Conservation (phyloP, 2,113 vertebrate genomes). For the Cichladusa arquata region DNA sequence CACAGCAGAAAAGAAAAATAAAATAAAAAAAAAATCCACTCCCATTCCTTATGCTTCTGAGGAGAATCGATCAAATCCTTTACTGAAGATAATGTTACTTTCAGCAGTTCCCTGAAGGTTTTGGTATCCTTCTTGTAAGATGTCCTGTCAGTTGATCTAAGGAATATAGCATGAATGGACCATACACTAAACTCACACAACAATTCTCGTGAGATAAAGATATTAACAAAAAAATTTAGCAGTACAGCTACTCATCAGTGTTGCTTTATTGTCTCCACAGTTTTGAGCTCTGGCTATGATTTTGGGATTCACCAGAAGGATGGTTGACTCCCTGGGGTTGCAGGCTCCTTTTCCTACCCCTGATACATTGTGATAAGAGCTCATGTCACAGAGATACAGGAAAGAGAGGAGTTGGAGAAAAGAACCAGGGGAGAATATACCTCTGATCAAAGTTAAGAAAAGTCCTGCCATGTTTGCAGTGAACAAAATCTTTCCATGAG, state of each 20-base stretch:
- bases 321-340: background rate
- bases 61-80: background rate
- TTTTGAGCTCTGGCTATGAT: background rate
- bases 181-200: background rate
- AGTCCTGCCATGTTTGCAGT: background rate
- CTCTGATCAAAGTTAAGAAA: background rate
- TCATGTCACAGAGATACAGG: background rate
- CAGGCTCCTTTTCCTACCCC: background rate
- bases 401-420: background rate
- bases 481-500: background rate
- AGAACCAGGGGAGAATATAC: background rate
- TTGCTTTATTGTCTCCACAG: background rate
- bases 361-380: accelerated
- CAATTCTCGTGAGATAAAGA: background rate
- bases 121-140: background rate
- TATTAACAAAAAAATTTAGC: background rate
- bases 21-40: too few relatives aligned
- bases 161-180: background rate
- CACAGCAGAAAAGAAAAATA: background rate
- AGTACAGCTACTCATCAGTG: background rate
- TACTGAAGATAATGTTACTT: background rate
- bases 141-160: background rate
- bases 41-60: background rate
- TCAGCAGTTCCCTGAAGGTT: background rate
- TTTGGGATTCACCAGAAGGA: background rate